Conservation (phyloP, 2,113 vertebrate species). For the Ginglymostoma cirratum region DNA sequence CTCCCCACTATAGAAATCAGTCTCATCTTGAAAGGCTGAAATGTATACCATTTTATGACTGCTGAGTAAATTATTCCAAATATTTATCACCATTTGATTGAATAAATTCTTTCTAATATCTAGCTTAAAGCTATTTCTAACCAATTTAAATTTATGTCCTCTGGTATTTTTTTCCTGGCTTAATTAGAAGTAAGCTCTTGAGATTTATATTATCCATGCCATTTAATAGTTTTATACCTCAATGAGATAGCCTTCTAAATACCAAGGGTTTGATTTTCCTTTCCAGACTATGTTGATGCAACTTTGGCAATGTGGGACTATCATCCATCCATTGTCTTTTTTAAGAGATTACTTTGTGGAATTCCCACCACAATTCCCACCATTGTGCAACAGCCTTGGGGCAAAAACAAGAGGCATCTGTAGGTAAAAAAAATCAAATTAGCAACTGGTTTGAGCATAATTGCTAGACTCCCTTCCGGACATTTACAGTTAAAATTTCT, state of each 20-base stretch:
- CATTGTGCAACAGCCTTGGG: background rate
- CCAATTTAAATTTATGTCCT: constrained; percentile 2
- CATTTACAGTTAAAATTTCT: background rate
- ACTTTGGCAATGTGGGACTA: background rate
- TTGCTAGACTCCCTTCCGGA: background rate
- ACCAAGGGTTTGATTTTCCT: background rate
- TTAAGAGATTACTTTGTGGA: background rate
- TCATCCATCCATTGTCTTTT: background rate
- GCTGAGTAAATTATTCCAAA: constrained; percentile 1
- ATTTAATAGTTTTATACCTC: background rate
- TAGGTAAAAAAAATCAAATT: background rate
- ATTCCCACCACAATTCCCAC: background rate
- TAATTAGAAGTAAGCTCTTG: constrained; percentile 27
- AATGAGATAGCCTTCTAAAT: background rate
- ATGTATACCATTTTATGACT: background rate
- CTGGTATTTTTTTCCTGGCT: background rate
- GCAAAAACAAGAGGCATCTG: background rate
- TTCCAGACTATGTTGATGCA: background rate
- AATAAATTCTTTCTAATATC: background rate
- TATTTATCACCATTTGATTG: background rate
- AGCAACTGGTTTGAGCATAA: background rate
- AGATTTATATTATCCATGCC: background rate
- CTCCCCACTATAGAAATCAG: background rate
- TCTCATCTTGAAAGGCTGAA: background rate
- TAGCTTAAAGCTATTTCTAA: background rate